These are phyloP conservation scores for Pyxicephalus adspersus DNA, from an alignment of 2,113 vertebrate genomes.

Conservation along the genomic window DNA sequence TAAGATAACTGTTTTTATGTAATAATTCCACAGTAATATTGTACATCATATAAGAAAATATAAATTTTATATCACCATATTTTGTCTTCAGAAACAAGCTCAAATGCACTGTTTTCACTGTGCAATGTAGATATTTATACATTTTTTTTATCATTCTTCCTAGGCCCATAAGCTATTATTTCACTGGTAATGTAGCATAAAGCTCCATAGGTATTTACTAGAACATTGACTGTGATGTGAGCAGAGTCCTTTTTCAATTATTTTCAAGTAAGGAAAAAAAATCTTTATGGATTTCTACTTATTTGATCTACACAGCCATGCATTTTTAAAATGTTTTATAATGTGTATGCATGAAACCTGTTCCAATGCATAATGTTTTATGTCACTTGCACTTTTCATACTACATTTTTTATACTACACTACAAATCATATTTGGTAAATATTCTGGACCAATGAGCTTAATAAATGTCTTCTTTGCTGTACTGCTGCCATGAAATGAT, in stretches of 20 bases:
- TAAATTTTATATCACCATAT: no score
- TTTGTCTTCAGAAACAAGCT: no score
- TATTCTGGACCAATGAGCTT: no score
- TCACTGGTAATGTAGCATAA: slow-evolving; percentile 42
- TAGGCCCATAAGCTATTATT: slow-evolving; percentile 15
- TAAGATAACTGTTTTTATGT: no score
- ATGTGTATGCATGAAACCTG: background rate
- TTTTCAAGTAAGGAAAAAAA: slow-evolving; percentile 29
- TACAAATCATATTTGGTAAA: background rate
- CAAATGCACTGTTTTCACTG: no score
- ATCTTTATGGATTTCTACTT: background rate
- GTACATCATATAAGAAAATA: no score
- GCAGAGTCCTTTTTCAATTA: slow-evolving; percentile 28
- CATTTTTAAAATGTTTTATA: slow-evolving; percentile 7
- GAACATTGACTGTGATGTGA: slow-evolving; percentile 25
- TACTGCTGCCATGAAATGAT: no score
- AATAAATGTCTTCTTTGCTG: no score
- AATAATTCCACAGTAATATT: no score
- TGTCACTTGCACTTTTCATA: slow-evolving; percentile 13
- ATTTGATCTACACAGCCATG: background rate
- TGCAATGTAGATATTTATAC: no score
- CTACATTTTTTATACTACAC: background rate
- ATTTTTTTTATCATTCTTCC: no score
- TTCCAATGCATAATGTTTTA: background rate
- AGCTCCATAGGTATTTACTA: slow-evolving; percentile 32